These are phyloP conservation scores for Colostygia pectinataria DNA, from an alignment of 2,888 invertebrate genomes.

Conservation along the genomic window DNA sequence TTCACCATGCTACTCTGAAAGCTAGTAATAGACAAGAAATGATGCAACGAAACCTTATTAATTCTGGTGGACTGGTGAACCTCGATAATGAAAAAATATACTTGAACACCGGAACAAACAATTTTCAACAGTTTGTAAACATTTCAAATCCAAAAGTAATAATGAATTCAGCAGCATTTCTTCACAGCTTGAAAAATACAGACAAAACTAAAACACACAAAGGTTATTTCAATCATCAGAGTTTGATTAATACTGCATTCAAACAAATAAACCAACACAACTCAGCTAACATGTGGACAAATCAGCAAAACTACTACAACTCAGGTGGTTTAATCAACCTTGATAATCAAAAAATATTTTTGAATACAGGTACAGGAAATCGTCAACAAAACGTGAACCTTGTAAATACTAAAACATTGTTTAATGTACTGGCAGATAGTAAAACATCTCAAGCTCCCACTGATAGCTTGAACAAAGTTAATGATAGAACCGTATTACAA, in stretches of 20 bases:
- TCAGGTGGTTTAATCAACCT: slow-evolving; percentile 12
- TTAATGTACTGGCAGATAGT: neutral
- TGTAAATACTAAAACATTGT: slow-evolving; percentile 3
- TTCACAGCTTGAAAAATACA: neutral
- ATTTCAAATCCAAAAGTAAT: slow-evolving; percentile 3
- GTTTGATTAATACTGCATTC: neutral
- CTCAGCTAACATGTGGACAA: neutral
- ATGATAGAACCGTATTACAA: neutral
- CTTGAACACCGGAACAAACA: slow-evolving; percentile 3
- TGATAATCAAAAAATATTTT: slow-evolving; percentile 16
- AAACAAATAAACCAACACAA: neutral
- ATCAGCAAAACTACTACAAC: slow-evolving; percentile 5
- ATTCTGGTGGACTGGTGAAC: neutral
- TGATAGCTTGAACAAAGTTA: neutral
- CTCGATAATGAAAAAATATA: slow-evolving; percentile 1
- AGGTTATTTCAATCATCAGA: neutral
- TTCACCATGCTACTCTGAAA: slow-evolving; percentile 4
- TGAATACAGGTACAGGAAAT: slow-evolving; percentile 18
- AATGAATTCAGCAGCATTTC: neutral
- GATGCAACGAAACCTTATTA: neutral
- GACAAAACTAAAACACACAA: neutral
- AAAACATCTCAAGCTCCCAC: neutral
- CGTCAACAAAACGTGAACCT: slow-evolving; percentile 2
- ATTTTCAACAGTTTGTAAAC: neutral
- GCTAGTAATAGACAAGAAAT: neutral